Base-by-base conservation (phyloP, 2,797 vertebrate genomes). In the Danionella dracula region DNA sequence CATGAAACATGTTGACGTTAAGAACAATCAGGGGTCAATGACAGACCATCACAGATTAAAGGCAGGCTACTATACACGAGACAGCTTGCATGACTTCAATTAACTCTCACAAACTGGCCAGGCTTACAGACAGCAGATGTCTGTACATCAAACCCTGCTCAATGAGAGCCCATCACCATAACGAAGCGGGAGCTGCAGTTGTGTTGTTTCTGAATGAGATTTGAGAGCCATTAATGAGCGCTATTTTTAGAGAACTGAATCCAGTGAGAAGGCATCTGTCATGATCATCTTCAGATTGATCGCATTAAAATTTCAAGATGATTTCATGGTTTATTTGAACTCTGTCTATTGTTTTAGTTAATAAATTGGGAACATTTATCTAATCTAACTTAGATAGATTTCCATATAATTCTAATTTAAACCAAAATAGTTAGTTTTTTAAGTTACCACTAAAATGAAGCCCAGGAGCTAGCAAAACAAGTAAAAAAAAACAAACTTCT, bases 51-150 rank as follows among this genome's bases (percentile, higher is more conserved):
- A 42, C 27, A 4, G 61, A 53, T 64, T 23, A 51, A 42, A 51
- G 37, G 12, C 9, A 41, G 23, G 1, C 27, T 42, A 42, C 32
- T 35, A 11, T 35, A 8, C 38, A 19, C 31, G 55, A 41, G 23
- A 42, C 23, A 57, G 55, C 38, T 57, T 32, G 23, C 20, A 20
- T 12, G 38, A 42, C 41, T 66, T 66, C 54, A 55, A 46, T 56
- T 17, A 65, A 55, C 15, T 23, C 8, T 56, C 29, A 45, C n/a
- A 9, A 64, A 44, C 29, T 54, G 38, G 7, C 38, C 7, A 1
- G 21, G 20, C 17, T 48, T 31, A 27, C 15, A 38, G 13, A 35
- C 9, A 56, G 31, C 20, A 46, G 58, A 61, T n/a, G 32, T 46
- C 11, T 17, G 23, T 29, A 46, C 63, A 56, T 56, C 4, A 20